phyloP scores from a whole-genome alignment of 2,113 vertebrate species.

The Phoenicopterus ruber region DNA sequence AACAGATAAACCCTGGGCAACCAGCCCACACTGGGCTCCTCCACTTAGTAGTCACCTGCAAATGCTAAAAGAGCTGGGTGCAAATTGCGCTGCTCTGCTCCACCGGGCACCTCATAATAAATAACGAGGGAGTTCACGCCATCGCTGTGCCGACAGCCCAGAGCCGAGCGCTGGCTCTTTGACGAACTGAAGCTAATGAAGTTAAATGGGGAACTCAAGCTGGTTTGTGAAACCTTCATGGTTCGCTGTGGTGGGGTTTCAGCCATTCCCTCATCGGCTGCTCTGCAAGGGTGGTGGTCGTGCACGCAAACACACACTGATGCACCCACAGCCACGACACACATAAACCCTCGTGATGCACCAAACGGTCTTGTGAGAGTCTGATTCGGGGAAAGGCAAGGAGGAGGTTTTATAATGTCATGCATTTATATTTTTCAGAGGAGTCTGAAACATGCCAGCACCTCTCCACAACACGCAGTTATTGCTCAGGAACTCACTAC shows the following conservation, averaged over 20 bases:
- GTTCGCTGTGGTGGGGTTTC: not conserved
- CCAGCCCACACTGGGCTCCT: not conserved
- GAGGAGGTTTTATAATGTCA: not conserved
- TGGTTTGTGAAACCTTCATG: not conserved
- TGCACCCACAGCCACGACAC: not conserved
- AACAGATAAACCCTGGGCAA: not conserved
- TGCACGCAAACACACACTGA: not conserved
- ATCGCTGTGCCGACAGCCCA: not conserved
- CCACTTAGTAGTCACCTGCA: not conserved
- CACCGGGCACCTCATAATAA: not conserved
- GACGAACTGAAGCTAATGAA: not conserved
- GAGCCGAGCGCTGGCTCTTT: not conserved
- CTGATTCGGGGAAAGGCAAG: not conserved
- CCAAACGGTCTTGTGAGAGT: not conserved
- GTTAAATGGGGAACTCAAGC: not conserved
- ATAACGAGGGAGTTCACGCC: not conserved
- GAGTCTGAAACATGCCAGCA: not conserved
- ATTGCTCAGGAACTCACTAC: not conserved
- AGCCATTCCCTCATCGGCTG: not conserved
- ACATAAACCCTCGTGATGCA: not conserved
- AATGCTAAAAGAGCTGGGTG: not conserved
- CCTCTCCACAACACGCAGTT: accelerated
- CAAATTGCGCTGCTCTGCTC: not conserved
- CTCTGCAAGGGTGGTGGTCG: not conserved
- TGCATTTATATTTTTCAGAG: not conserved